Conservation (phyloP, 2,113 vertebrate genomes). For the Arizona elegans region DNA sequence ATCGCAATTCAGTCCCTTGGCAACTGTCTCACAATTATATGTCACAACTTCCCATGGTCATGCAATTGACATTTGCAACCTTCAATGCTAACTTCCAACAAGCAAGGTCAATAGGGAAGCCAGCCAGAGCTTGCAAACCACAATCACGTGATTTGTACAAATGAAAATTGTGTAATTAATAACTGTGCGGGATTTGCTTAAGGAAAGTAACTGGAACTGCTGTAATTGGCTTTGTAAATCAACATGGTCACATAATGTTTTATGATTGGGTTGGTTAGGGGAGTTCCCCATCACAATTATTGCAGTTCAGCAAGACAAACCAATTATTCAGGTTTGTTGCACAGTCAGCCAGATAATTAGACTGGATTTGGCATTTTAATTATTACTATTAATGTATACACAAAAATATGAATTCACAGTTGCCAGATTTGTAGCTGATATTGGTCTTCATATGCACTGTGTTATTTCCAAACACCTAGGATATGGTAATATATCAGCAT, state of each 20-base stretch:
- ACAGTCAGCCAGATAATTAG: neutral
- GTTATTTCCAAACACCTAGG: too few species aligned
- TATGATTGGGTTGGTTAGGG: neutral
- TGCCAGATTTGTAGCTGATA: neutral
- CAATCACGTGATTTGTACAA: neutral
- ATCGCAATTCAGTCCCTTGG: neutral
- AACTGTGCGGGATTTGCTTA: neutral
- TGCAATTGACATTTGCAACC: too few species aligned
- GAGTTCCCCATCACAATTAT: neutral
- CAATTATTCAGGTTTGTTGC: neutral
- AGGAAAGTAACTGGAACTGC: neutral
- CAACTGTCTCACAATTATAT: neutral
- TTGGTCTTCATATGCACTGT: neutral
- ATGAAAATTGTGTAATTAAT: neutral
- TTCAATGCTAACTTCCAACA: neutral
- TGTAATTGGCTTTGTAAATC: neutral
- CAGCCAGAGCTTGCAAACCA: neutral
- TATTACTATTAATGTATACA: neutral
- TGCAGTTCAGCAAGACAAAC: neutral
- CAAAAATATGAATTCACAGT: neutral
- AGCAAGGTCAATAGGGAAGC: neutral
- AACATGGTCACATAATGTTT: neutral
- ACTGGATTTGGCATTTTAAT: neutral
- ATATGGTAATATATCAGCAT: neutral
- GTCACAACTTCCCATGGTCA: too few species aligned